Evolutionary conservation across 2,888 invertebrate genomes (phyloP).

Genomic region (Prosapia bicincta): DNA sequence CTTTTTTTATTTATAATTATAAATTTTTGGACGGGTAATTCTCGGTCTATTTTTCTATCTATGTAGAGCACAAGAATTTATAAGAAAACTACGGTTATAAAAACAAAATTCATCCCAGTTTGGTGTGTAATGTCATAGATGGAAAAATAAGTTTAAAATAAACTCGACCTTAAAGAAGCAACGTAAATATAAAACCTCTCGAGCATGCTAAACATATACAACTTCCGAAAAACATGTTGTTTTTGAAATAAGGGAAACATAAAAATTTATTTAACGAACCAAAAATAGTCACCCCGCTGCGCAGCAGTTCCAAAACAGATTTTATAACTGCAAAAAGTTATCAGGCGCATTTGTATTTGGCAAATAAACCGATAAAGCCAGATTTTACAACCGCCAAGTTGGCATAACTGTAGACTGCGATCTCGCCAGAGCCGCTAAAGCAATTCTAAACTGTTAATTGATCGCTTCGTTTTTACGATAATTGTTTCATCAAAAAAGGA

Average conservation of each 20-base stretch:
- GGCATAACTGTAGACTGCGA: background rate
- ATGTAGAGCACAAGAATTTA: too few relatives aligned
- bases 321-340: background rate
- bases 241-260: background rate
- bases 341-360: background rate
- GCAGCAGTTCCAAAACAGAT: background rate
- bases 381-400: background rate
- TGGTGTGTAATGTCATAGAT: too few relatives aligned
- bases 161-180: too few relatives aligned
- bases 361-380: background rate
- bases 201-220: too few relatives aligned
- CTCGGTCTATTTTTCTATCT: too few relatives aligned
- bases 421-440: background rate
- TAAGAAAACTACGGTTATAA: too few relatives aligned
- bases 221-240: too few relatives aligned
- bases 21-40: too few relatives aligned
- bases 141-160: too few relatives aligned
- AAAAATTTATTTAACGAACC: background rate
- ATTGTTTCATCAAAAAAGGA: background rate
- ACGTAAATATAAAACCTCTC: too few relatives aligned
- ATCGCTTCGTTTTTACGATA: background rate
- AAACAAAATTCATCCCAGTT: too few relatives aligned
- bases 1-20: too few relatives aligned
- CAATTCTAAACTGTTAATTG: background rate
- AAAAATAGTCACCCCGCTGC: background rate